These are phyloP conservation scores for Tetrapedia diversipes DNA, from an alignment of 2,888 invertebrate species.

Conservation along the genomic window DNA sequence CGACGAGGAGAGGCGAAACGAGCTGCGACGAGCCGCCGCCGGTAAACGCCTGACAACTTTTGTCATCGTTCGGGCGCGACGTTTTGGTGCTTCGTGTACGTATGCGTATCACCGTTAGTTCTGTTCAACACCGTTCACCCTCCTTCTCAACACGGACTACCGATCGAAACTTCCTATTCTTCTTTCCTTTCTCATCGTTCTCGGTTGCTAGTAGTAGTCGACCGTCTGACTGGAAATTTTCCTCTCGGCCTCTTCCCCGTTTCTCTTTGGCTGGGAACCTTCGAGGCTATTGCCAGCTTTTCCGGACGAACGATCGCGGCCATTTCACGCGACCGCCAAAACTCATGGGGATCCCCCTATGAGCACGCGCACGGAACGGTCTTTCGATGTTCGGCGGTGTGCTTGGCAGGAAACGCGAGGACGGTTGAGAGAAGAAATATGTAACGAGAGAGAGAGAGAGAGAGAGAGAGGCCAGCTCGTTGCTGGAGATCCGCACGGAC, in stretches of 20 bases:
- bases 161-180: conserved; percentile 2
- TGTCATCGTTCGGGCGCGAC: no score
- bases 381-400: not conserved
- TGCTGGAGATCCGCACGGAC: no score
- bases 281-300: conserved; percentile 6
- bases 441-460: no score
- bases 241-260: conserved; percentile 2
- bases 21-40: no score
- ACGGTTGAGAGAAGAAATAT: no score
- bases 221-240: conserved; percentile 22
- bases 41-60: no score
- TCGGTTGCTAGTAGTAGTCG: not conserved
- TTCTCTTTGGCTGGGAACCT: not conserved
- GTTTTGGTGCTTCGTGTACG: no score
- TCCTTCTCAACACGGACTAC: not conserved
- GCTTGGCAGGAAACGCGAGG: no score
- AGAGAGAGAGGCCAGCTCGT: no score
- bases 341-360: conserved; percentile 6
- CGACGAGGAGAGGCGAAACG: no score
- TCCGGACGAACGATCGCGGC: conserved; percentile 8
- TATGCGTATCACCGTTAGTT: no score
- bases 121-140: no score
- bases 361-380: conserved; percentile 10
- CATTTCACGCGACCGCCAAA: not conserved
- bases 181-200: not conserved